Conservation (phyloP, 2,797 vertebrate species). For the Malacoctenus gilli region DNA sequence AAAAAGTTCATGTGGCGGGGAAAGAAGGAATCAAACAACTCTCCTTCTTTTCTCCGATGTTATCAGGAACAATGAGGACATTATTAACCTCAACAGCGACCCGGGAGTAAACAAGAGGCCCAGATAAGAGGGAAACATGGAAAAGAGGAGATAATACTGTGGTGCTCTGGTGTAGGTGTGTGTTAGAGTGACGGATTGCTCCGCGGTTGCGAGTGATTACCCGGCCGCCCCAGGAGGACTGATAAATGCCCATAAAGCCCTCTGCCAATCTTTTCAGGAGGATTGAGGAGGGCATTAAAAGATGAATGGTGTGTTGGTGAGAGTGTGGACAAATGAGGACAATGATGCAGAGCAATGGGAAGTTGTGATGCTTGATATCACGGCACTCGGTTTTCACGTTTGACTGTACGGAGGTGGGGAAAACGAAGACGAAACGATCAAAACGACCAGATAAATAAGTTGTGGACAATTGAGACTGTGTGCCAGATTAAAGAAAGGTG, state of each 20-base stretch:
- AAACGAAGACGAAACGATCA: background rate
- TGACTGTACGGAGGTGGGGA: background rate
- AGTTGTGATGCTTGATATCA: background rate
- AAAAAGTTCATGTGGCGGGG: background rate
- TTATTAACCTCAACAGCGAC: slow-evolving; percentile 15
- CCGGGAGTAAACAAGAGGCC: background rate
- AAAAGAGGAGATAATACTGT: slow-evolving; percentile 11
- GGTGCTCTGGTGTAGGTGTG: background rate
- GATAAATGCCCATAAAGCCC: slow-evolving; percentile 28
- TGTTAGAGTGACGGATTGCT: slow-evolving; percentile 28
- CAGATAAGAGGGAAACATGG: slow-evolving; percentile 19
- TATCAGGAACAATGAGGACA: slow-evolving; percentile 28
- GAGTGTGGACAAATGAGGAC: slow-evolving; percentile 5
- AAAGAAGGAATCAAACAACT: background rate
- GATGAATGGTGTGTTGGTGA: background rate
- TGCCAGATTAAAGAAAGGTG: background rate
- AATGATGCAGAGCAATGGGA: background rate
- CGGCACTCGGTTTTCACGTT: background rate
- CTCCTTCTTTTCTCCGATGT: background rate
- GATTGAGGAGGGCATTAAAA: slow-evolving; percentile 5
- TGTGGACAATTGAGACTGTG: background rate
- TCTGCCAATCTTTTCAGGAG: slow-evolving; percentile 13
- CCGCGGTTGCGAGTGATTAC: slow-evolving; percentile 21
- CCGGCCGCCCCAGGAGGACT: background rate
- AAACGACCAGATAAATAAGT: background rate